Conservation (phyloP, 2,113 vertebrate genomes). For the Malurus cyaneus region DNA sequence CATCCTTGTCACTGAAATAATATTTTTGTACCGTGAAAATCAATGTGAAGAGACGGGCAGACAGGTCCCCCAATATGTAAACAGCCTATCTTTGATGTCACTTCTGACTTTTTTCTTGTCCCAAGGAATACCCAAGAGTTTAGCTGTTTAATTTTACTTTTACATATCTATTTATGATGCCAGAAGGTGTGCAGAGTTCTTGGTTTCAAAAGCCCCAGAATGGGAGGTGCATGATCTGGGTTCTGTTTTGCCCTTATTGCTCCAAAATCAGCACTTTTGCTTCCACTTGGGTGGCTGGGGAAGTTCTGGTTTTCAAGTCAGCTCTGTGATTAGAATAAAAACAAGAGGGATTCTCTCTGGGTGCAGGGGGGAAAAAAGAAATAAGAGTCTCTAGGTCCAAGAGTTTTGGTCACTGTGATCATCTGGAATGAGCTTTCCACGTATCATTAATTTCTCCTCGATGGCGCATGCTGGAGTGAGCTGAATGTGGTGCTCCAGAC, state of each 20-base stretch:
- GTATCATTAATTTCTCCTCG: constrained; percentile 48
- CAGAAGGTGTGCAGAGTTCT: background rate
- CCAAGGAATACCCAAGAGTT: constrained; percentile 38
- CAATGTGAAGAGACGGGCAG: constrained; percentile 65
- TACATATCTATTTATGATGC: background rate
- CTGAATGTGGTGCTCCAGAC: constrained; percentile 49
- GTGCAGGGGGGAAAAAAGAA: background rate
- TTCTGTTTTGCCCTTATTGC: background rate
- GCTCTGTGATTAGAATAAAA: constrained; percentile 29
- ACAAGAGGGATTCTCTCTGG: constrained; percentile 31
- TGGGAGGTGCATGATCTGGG: background rate
- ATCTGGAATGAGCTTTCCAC: constrained; percentile 57
- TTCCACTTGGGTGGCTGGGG: constrained; percentile 38
- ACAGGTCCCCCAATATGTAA: constrained; percentile 72
- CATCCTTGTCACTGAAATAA: constrained; percentile 92
- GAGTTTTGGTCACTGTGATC: constrained; percentile 54
- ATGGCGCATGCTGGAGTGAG: background rate
- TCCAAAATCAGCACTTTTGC: constrained; percentile 12
- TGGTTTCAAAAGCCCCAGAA: background rate
- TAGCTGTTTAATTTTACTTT: constrained; percentile 2
- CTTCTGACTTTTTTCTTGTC: constrained; percentile 55
- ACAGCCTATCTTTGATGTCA: constrained; percentile 77
- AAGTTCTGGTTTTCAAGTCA: constrained; percentile 47
- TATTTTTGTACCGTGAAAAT: constrained; percentile 93
- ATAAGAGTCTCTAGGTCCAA: constrained; percentile 2